A percentile compares a stretch with the other conserved stretches of the same genome.
Conservation (phyloP, 2,113 vertebrate species). For the pig (Sus scrofa) region T2T-Sscrofa CM000812.6:137777501-137778000, state of each 20-base stretch:
- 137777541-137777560: not conserved
- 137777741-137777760: not conserved
- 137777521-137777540: not conserved
- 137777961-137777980: not conserved
- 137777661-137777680: constrained; percentile 15
- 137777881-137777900: constrained; percentile 78
- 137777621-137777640: not conserved
- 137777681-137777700: not conserved
- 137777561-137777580: constrained; percentile 31
- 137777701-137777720: not conserved
- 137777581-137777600: not conserved
- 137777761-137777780: constrained; percentile 88
- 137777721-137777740: not conserved
- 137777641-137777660: constrained; percentile 44
- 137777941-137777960: not conserved
- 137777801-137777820: constrained; percentile 92
- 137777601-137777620: not conserved
- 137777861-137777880: constrained; percentile 92
- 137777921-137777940: not conserved
- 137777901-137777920: not conserved
- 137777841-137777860: constrained; percentile 95
- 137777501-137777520: not conserved
- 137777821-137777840: constrained; percentile 90
- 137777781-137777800: constrained; percentile 94
- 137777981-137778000: not conserved